Base-by-base conservation (phyloP, 2,888 invertebrate genomes). In the Eumacrocentrus americanus region DNA sequence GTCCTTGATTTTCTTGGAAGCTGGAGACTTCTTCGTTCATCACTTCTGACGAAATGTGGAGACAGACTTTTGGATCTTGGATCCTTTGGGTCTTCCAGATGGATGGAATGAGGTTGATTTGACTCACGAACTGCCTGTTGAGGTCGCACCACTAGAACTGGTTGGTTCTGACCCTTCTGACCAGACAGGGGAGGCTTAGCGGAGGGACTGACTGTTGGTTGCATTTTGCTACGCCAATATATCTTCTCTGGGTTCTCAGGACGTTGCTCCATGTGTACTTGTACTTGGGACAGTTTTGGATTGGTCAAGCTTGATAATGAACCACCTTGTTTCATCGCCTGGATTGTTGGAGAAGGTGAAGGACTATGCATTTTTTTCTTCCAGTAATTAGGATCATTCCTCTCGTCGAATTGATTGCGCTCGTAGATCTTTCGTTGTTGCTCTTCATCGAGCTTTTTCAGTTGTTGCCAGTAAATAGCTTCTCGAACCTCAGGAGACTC, bases 401-500 rank as follows among this genome's bases (percentile, higher is more conserved):
- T 47, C 11, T 66, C 65, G 5, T 69, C 71, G 9, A 69, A 66
- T 34, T 51, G 48, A 60, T 77, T 74, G 16, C 73, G 72, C 53
- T 78, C 72, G 62, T 73, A 78, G 20, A 79, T 75, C 20, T 70
- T 65, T 6, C 73, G 64, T 56, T 79, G 78, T 42, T 78, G 78
- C 69, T 89, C 88, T 78, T 88, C 87, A 73, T 85, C 84, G 47
- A 86, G 82, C 70, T 87, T 88, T 72, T 87, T 87, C 56, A 89
- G 77, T 72, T 88, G 87, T 67, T 88, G 87, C 89, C 89, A 89
- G 66, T 88, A 89, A 69, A 87, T 88, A 0, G 87, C 88, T 74
- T 89, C 89, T 5, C 77, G 69, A 14, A 77, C 71, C 52, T 77
- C 73, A 1, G 78, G 75, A 3, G 69, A 58, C 12, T 73, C 72